Percentiles rank a stretch among this genome's conserved stretches.
phyloP scores from a whole-genome alignment of 2,797 vertebrate species.

The Etheostoma perlongum region DNA sequence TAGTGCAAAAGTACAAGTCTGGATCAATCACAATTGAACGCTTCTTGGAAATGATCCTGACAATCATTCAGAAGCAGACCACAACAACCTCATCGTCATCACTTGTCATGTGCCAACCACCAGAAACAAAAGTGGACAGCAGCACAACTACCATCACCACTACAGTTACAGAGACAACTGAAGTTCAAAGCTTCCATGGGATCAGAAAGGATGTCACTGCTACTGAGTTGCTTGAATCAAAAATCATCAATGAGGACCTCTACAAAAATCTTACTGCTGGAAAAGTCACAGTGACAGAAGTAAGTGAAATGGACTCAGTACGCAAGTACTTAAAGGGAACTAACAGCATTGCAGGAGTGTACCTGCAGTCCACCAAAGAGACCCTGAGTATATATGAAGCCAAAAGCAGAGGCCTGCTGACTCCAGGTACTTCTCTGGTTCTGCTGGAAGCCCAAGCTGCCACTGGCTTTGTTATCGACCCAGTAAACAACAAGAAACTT shows the following conservation, averaged over 20 bases:
- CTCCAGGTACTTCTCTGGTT: slow-evolving; percentile 80
- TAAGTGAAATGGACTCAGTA: slow-evolving; percentile 71
- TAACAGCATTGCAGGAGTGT: slow-evolving; percentile 74
- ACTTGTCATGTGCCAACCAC: slow-evolving; percentile 2
- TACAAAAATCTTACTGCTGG: slow-evolving; percentile 79
- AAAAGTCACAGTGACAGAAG: slow-evolving; percentile 63
- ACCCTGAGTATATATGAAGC: slow-evolving; percentile 79
- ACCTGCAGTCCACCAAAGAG: slow-evolving; percentile 77
- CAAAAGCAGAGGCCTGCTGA: slow-evolving; percentile 67
- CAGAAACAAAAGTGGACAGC: background rate
- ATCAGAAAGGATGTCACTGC: slow-evolving; percentile 54
- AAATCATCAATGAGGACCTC: slow-evolving; percentile 73
- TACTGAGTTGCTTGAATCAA: slow-evolving; percentile 74
- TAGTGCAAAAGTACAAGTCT: slow-evolving; percentile 82
- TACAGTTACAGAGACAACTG: slow-evolving; percentile 6
- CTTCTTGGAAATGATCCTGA: slow-evolving; percentile 78
- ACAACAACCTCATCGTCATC: slow-evolving; percentile 59
- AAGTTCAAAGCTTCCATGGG: slow-evolving; percentile 55
- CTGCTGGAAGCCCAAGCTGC: slow-evolving; percentile 82
- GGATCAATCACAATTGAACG: slow-evolving; percentile 73
- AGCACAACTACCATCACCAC: slow-evolving; percentile 37
- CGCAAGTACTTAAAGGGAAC: slow-evolving; percentile 75
- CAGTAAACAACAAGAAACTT: slow-evolving; percentile 65
- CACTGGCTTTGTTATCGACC: too few species aligned
- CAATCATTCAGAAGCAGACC: slow-evolving; percentile 50